A percentile compares a stretch with the other conserved stretches of the same genome.
Conservation (phyloP, 2,888 invertebrate species). For the Harpalus rufipes region DNA sequence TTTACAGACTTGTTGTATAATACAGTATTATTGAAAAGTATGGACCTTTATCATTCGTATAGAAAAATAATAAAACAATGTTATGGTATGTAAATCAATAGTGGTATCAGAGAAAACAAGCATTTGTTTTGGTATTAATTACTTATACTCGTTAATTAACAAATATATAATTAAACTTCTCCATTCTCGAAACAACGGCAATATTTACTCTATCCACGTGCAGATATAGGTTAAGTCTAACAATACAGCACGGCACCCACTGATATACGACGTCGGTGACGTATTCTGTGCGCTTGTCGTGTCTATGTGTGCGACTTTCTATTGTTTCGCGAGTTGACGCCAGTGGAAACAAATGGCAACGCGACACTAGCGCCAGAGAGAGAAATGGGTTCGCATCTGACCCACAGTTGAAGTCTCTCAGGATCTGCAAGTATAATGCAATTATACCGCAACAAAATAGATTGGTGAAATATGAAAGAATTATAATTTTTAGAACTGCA, state of each 20-base stretch:
- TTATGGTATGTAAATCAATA: too few species aligned
- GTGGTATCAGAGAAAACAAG: neutral
- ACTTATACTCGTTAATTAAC: constrained; percentile 31
- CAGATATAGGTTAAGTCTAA: constrained; percentile 49
- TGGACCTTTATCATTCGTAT: too few species aligned
- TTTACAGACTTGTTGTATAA: too few species aligned
- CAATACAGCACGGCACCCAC: constrained; percentile 51
- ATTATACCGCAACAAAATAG: neutral
- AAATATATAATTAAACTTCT: constrained; percentile 25
- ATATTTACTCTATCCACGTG: constrained; percentile 29
- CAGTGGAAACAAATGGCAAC: constrained; percentile 27
- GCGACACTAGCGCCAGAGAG: constrained; percentile 36
- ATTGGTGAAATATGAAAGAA: too few species aligned
- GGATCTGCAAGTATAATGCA: constrained; percentile 19
- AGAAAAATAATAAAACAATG: too few species aligned
- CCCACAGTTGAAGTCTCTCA: constrained; percentile 13
- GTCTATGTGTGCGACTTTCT: constrained; percentile 24
- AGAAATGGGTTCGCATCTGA: constrained; percentile 23
- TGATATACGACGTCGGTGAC: constrained; percentile 43
- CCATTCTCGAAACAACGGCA: neutral
- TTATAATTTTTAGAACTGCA: too few species aligned
- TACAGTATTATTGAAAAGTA: too few species aligned
- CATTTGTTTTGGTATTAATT: neutral
- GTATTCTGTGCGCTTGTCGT: neutral
- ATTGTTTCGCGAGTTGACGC: constrained; percentile 51